Evolutionary conservation across 2,797 vertebrate species (phyloP).

Genomic region (Sibirionetta formosa): DNA sequence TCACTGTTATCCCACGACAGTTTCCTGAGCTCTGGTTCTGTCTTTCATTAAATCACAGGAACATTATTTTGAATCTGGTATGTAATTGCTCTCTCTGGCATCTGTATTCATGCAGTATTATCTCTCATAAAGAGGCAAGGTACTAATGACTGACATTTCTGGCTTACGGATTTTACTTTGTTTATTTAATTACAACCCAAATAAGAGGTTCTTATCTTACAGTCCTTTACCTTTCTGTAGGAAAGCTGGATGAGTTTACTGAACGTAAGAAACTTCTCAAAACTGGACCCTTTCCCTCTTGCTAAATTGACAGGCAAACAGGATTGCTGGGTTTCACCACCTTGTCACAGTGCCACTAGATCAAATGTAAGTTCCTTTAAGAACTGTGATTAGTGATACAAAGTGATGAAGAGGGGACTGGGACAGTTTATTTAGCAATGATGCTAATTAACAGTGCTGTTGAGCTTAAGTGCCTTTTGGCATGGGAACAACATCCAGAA

Average conservation of each 20-base stretch:
- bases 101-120: not conserved
- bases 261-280: not conserved
- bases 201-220: not conserved
- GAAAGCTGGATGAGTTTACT: not conserved
- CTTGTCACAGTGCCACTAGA: not conserved
- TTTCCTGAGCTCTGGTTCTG: not conserved
- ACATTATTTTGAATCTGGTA: not conserved
- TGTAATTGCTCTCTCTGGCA: rapidly evolving
- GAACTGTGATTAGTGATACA: not conserved
- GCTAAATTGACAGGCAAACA: not conserved
- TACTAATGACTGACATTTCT: not conserved
- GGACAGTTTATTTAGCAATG: not conserved
- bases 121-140: not conserved
- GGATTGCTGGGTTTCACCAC: not conserved
- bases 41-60: not conserved
- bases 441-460: slow-evolving; percentile 36
- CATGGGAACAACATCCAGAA: not conserved
- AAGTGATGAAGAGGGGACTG: not conserved
- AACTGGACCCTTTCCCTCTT: not conserved
- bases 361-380: slow-evolving; percentile 6
- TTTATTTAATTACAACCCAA: not conserved
- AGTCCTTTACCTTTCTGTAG: not conserved
- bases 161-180: not conserved
- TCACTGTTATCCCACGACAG: not conserved
- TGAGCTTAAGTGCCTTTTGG: slow-evolving; percentile 13